Base-by-base conservation (phyloP, 2,113 vertebrate species). In the Pseudopipra pipra region DNA sequence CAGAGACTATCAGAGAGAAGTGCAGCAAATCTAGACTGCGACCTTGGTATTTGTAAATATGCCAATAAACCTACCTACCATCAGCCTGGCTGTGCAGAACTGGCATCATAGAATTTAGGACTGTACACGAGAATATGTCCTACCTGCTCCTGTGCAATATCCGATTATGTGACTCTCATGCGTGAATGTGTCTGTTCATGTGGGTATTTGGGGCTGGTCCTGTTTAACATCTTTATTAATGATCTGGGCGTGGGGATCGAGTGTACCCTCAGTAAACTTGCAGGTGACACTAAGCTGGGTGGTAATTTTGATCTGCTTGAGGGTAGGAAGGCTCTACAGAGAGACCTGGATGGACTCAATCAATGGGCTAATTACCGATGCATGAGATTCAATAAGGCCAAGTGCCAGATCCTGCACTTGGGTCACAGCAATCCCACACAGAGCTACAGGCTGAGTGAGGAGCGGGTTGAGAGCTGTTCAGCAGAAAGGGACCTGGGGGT, bases 91-190 rank as follows among this genome's bases (percentile, higher is more conserved):
- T 51, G 14, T 54, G 44, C 31, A 76, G 41, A 88, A 62, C 41
- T 2, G 1, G 31, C 35, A 33, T 43, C 3, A 3, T 19, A 43
- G 33, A 67, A 46, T 21, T n/a, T 8, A n/a, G 46, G n/a, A 19
- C 24, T 33, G 21, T 17, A 35, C 6, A 20, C 58, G 80, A 81
- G 61, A 59, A 27, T 46, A 15, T 12, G 30, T 46, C 49, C 66
- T 33, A n/a, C 52, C 25, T 79, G 44, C 35, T 78, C 49, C 43
- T 47, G 33, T 37, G 30, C 8, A 5, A 31, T 3, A 0, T 63
- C n/a, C 3, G 2, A 20, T 56, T 47, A 56, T 0, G 0, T 25
- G 62, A 46, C 37, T 73, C 47, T 87, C 61, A 37, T 56, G 12
- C n/a, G n/a, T 41, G 14, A 62, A 33, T 28, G 4, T 51, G 21